Base-by-base conservation (phyloP, 2,113 vertebrate genomes). In the Crocuta crocuta region DNA sequence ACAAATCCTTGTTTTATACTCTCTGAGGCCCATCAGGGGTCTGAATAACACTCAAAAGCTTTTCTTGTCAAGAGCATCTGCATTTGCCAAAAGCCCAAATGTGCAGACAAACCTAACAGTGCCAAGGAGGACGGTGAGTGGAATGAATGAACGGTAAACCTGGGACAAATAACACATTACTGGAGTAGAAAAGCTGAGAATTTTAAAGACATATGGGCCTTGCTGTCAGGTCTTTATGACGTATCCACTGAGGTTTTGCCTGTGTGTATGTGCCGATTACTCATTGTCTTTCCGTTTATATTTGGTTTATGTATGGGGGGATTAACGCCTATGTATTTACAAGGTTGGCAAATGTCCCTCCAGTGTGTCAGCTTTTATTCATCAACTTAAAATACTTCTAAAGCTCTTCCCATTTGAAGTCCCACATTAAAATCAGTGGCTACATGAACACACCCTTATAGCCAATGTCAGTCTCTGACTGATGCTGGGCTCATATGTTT, bases 271-370 rank as follows among this genome's bases (percentile, higher is more conserved):
- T 85, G 76, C 43, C 35, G 81, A 94, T 97, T 93, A 86, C 85
- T 97, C 95, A 97, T 91, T 98, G 98, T 98, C 97, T 97, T 97
- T 96, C 93, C 93, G 78, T 96, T 96, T 97, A 79, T 91, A 93
- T 87, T 97, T 91, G 89, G 91, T 97, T 98, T 98, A 85, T 71
- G 91, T 73, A 76, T 1, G 92, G 79, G 55, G 78, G 50, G 76
- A 79, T 98, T 98, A 96, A 97, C 61, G 50, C 95, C 95, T 97
- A 17, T 81, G 74, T 93, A 97, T 97, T 98, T 97, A 95, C 92
- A 95, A 17, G 70, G 55, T 61, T 98, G 98, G 96, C 97, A 97
- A 97, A 89, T 89, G 93, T 97, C 96, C 88, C 82, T 97, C 88
- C 95, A 81, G 66, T 89, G 93, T 68, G 79, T 97, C 97, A 95